Percentiles rank a stretch among this genome's conserved stretches.
Conservation (phyloP, 2,888 invertebrate genomes). For the Cataglyphis rosenhaueri region DNA sequence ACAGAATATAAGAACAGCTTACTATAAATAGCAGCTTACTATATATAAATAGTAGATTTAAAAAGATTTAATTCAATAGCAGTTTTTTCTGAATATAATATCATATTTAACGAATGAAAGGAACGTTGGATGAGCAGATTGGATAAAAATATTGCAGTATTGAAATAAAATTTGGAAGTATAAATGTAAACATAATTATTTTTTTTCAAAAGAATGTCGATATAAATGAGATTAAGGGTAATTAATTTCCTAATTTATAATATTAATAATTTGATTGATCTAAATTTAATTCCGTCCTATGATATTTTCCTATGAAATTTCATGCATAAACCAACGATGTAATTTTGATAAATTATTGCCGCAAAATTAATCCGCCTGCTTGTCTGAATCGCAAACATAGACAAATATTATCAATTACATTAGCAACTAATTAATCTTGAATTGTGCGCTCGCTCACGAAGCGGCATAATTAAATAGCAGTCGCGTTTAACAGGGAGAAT, state of each 20-base stretch:
- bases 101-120: not conserved
- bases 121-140: not conserved
- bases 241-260: slow-evolving; percentile 42
- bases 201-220: not conserved
- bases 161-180: not conserved
- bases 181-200: not conserved
- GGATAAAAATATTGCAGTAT: not conserved
- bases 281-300: slow-evolving; percentile 42
- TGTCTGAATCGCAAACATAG: slow-evolving; percentile 42
- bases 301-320: slow-evolving; percentile 35
- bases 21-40: not conserved
- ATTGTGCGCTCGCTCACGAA: slow-evolving; percentile 31
- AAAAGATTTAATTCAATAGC: slow-evolving; percentile 2
- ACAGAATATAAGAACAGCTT: not conserved
- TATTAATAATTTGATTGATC: slow-evolving; percentile 40
- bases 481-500: not conserved
- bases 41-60: not conserved
- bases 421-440: slow-evolving; percentile 55
- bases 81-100: not conserved
- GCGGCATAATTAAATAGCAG: slow-evolving; percentile 35
- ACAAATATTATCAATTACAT: slow-evolving; percentile 48
- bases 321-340: slow-evolving; percentile 33
- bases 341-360: slow-evolving; percentile 53
- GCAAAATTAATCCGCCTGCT: slow-evolving; percentile 47
- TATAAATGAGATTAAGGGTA: not conserved